Conservation (phyloP, 2,888 invertebrate genomes). For the Eilema caniola region DNA sequence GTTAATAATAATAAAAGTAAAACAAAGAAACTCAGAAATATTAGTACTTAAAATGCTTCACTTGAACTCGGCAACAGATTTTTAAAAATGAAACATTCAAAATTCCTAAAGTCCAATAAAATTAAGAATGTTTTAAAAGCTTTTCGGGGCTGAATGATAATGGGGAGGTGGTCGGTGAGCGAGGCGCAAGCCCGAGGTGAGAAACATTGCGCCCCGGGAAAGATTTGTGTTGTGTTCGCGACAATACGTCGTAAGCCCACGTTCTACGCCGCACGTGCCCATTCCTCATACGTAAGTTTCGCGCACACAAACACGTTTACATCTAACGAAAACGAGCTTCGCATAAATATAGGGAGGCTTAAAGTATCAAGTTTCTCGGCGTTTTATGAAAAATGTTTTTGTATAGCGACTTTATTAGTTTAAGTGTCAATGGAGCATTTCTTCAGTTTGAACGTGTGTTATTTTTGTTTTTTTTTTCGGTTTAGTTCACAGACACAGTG, state of each 20-base stretch:
- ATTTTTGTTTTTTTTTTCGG: constrained; percentile 30
- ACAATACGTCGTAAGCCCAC: constrained; percentile 57
- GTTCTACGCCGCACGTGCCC: constrained; percentile 34
- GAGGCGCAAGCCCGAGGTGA: constrained; percentile 40
- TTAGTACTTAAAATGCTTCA: constrained; percentile 12
- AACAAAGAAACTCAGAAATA: constrained; percentile 6
- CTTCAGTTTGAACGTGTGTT: constrained; percentile 38
- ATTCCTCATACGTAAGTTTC: constrained; percentile 47
- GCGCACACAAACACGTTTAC: constrained; percentile 46
- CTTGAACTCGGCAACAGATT: constrained; percentile 18
- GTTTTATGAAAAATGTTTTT: constrained; percentile 52
- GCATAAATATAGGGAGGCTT: constrained; percentile 46
- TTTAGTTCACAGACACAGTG: no score
- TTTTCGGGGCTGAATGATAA: constrained; percentile 64
- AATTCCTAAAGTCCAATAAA: constrained; percentile 55
- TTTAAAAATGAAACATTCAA: constrained; percentile 28
- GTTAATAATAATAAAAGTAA: constrained; percentile 15
- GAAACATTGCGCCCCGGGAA: constrained; percentile 52
- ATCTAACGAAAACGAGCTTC: constrained; percentile 40
- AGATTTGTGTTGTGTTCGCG: constrained; percentile 64
- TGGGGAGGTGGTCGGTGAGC: constrained; percentile 40
- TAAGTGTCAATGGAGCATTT: constrained; percentile 42
- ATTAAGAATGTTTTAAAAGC: constrained; percentile 66
- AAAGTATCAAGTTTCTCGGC: constrained; percentile 54
- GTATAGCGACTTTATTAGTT: constrained; percentile 45